Conservation (phyloP, 2,113 vertebrate species). For the Eublepharis macularius region DNA sequence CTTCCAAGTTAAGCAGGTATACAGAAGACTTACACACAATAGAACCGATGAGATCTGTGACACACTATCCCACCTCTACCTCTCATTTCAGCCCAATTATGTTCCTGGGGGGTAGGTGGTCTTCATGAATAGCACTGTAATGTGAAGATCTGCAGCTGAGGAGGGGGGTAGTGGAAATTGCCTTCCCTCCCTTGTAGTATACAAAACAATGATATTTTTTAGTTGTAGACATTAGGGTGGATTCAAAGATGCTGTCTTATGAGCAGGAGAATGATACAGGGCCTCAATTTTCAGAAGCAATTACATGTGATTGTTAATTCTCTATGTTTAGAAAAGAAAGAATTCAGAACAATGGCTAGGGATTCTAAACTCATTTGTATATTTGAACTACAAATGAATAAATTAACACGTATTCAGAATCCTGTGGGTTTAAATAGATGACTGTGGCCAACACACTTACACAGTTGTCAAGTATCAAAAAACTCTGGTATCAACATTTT, state of each 20-base stretch:
- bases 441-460: slow-evolving; percentile 25
- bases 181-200: too few species aligned
- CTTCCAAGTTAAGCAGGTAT: background rate
- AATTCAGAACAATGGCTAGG: slow-evolving; percentile 32
- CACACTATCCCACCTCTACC: too few species aligned
- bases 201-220: too few species aligned
- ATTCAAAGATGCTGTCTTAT: too few species aligned
- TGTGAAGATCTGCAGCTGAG: too few species aligned
- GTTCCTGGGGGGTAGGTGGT: too few species aligned
- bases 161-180: too few species aligned
- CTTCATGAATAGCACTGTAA: too few species aligned
- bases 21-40: too few species aligned
- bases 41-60: too few species aligned
- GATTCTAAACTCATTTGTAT: slow-evolving; percentile 23
- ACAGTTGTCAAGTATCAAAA: background rate
- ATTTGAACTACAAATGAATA: slow-evolving; percentile 34
- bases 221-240: too few species aligned
- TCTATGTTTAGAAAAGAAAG: slow-evolving; percentile 17
- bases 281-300: background rate
- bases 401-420: slow-evolving; percentile 16
- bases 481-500: background rate
- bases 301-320: slow-evolving; percentile 17
- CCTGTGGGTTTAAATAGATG: slow-evolving; percentile 17
- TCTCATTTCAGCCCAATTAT: too few species aligned
- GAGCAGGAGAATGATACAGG: background rate